These are phyloP conservation scores for Microcaecilia unicolor DNA, from an alignment of 2,797 vertebrate species.

Conservation along the genomic window DNA sequence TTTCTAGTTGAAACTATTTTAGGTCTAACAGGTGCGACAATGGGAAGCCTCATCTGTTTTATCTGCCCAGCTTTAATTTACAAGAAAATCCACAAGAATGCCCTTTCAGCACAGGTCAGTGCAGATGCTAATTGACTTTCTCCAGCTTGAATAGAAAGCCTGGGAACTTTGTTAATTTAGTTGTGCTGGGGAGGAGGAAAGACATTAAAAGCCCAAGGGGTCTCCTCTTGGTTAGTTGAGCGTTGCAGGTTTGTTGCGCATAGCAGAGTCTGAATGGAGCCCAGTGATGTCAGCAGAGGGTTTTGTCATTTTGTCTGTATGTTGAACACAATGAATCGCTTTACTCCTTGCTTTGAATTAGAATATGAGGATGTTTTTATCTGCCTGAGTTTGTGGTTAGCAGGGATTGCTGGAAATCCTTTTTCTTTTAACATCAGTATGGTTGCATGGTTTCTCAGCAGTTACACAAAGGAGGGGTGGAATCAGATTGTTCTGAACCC, in stretches of 20 bases:
- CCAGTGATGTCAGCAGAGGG: not conserved
- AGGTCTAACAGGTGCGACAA: conserved; percentile 91
- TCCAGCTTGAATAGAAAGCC: conserved; percentile 11
- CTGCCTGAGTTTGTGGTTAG: too few species aligned
- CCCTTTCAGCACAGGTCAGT: conserved; percentile 78
- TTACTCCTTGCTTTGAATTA: not conserved
- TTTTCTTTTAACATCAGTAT: too few species aligned
- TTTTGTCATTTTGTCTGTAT: too few species aligned
- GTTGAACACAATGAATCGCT: not conserved
- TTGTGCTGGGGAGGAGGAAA: too few species aligned
- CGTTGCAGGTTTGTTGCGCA: not conserved
- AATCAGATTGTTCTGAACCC: too few species aligned
- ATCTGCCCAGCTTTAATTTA: conserved; percentile 94
- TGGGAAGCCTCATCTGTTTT: conserved; percentile 97
- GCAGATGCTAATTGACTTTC: conserved; percentile 18
- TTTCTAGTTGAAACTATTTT: conserved; percentile 85
- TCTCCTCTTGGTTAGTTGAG: too few species aligned
- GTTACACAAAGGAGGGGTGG: too few species aligned
- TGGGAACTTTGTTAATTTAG: not conserved
- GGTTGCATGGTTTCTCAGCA: too few species aligned
- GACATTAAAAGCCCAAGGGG: too few species aligned
- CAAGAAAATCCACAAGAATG: conserved; percentile 84
- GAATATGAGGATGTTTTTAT: not conserved
- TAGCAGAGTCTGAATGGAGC: rapidly evolving
- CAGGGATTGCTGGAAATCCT: too few species aligned